These are phyloP conservation scores for Rhorus exstirpatorius DNA, from an alignment of 2,888 invertebrate species.

Conservation along the genomic window DNA sequence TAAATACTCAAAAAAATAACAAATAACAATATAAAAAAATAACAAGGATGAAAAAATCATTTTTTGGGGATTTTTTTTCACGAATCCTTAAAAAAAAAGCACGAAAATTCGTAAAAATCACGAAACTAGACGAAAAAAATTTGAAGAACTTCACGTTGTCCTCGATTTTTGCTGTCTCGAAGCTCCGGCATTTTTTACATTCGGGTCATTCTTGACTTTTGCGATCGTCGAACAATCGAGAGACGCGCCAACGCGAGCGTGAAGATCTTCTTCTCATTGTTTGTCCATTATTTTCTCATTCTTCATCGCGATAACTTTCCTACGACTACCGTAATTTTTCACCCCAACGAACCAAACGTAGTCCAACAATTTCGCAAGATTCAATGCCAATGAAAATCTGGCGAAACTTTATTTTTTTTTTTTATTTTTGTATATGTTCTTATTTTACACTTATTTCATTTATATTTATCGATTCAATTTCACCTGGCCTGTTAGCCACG, in stretches of 20 bases:
- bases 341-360: slow-evolving; percentile 30
- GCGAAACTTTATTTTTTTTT: too few species aligned
- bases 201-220: slow-evolving; percentile 53
- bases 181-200: neutral
- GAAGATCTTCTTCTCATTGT: slow-evolving; percentile 65
- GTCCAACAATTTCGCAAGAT: too few species aligned
- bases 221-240: slow-evolving; percentile 59
- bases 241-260: slow-evolving; percentile 49
- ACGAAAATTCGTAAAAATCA: neutral
- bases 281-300: slow-evolving; percentile 47
- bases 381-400: neutral
- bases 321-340: slow-evolving; percentile 2
- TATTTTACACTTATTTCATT: too few species aligned
- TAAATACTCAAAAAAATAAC: too few species aligned
- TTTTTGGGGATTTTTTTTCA: too few species aligned
- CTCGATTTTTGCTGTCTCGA: too few species aligned
- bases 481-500: too few species aligned
- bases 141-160: too few species aligned
- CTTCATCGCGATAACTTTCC: slow-evolving; percentile 23
- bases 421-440: too few species aligned
- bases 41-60: too few species aligned
- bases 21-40: too few species aligned
- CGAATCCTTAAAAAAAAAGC: neutral
- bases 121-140: slow-evolving; percentile 26
- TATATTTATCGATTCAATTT: too few species aligned